These are phyloP conservation scores for Upupa epops DNA, from an alignment of 2,113 vertebrate genomes.

Conservation along the genomic window DNA sequence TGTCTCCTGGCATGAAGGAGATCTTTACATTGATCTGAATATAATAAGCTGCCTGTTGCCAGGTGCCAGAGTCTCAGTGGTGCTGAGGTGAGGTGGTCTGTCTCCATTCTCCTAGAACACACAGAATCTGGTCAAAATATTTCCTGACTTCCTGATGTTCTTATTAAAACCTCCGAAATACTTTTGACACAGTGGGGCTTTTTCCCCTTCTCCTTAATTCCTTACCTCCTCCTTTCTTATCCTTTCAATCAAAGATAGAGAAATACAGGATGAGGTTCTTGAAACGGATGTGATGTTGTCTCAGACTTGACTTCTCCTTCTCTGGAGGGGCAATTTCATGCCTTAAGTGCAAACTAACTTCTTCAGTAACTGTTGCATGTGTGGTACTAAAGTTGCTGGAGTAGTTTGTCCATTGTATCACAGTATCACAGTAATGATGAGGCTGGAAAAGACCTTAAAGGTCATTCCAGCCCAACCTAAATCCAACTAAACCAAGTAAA, in stretches of 20 bases:
- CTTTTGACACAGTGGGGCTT: not conserved
- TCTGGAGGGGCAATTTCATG: not conserved
- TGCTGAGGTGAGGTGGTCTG: not conserved
- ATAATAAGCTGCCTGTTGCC: not conserved
- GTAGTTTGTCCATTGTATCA: not conserved
- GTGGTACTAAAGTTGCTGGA: not conserved
- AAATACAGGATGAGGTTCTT: not conserved
- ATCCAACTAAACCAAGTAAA: no score
- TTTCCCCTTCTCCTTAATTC: not conserved
- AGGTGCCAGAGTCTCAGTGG: not conserved
- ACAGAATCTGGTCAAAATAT: not conserved
- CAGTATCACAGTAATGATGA: no score
- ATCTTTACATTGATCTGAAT: not conserved
- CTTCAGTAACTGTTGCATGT: not conserved
- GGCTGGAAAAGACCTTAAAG: no score
- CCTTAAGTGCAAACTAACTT: not conserved
- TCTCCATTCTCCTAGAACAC: not conserved
- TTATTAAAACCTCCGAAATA: not conserved
- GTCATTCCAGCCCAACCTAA: no score
- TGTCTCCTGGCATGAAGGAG: not conserved
- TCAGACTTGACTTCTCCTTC: not conserved
- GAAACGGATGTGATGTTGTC: not conserved
- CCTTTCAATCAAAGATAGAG: not conserved
- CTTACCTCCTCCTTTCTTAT: not conserved
- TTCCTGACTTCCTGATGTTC: not conserved